Percentiles rank a stretch among this genome's conserved stretches.
These are phyloP conservation scores for Heliangelus exortis DNA, from an alignment of 2,797 vertebrate genomes.

Conservation along the genomic window DNA sequence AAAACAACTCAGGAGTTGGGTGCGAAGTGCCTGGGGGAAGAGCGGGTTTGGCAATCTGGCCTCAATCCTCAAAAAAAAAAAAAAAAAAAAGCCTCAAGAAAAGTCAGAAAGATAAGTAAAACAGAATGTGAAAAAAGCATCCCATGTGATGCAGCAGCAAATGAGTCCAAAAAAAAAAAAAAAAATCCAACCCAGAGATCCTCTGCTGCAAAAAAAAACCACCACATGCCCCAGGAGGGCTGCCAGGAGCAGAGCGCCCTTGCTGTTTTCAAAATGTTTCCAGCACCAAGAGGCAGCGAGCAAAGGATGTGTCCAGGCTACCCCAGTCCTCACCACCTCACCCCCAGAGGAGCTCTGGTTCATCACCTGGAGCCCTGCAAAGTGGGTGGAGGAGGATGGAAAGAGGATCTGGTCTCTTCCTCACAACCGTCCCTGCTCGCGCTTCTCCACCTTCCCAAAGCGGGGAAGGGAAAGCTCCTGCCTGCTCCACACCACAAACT, in stretches of 20 bases:
- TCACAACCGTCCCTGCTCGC: not conserved
- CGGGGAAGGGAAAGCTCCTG: not conserved
- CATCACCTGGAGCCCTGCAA: not conserved
- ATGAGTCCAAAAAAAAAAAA: not conserved
- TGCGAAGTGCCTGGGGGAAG: fast-evolving
- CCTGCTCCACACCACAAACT: not conserved
- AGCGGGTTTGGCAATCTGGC: not conserved
- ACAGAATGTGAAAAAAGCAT: not conserved
- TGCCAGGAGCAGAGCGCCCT: not conserved
- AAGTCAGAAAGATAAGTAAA: not conserved
- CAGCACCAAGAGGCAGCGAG: not conserved
- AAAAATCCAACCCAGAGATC: not conserved
- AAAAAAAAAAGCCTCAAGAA: too few relatives aligned
- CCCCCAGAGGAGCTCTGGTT: not conserved
- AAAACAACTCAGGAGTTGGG: not conserved
- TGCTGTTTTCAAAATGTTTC: not conserved
- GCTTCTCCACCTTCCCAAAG: not conserved
- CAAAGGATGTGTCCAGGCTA: not conserved
- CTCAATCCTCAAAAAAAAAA: not conserved
- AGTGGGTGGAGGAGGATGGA: not conserved
- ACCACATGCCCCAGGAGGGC: not conserved
- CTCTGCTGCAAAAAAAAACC: not conserved
- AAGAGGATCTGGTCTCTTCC: not conserved
- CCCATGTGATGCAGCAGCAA: not conserved
- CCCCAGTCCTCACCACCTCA: fast-evolving